These are phyloP conservation scores for Dromiciops gliroides DNA, from an alignment of 2,113 vertebrate genomes.

Conservation along the genomic window DNA sequence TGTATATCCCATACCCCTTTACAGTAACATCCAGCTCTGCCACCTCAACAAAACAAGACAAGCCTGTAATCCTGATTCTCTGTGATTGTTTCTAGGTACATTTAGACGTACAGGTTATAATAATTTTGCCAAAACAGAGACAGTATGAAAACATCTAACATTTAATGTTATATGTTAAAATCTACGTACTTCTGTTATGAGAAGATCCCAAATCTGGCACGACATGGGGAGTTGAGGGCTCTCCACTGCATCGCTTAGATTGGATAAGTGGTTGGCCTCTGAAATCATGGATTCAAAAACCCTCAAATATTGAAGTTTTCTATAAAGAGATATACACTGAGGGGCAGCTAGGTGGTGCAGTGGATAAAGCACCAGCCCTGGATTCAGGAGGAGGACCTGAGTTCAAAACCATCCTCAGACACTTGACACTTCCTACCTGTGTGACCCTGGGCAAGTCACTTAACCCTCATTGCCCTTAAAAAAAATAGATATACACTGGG, in stretches of 20 bases:
- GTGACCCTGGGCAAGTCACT: no score
- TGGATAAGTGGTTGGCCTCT: not conserved
- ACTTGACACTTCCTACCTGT: no score
- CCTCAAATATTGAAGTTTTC: not conserved
- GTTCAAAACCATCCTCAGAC: no score
- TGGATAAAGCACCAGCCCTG: no score
- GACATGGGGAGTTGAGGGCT: not conserved
- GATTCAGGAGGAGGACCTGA: no score
- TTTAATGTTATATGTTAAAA: not conserved
- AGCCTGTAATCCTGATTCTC: not conserved
- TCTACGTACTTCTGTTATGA: not conserved
- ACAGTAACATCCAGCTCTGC: not conserved
- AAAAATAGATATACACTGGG: not conserved
- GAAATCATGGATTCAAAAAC: not conserved
- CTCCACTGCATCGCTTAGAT: not conserved
- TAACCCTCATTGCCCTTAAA: no score
- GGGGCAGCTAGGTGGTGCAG: no score
- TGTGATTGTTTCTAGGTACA: not conserved
- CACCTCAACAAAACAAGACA: not conserved
- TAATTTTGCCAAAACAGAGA: not conserved
- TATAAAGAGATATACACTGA: not conserved
- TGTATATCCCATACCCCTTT: not conserved
- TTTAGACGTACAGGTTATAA: not conserved
- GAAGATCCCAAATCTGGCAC: not conserved
- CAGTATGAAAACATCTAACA: not conserved